A percentile compares a stretch with the other conserved stretches of the same genome.
Evolutionary conservation across 2,113 vertebrate genomes (phyloP).

Genomic region (Rhea americana): DNA sequence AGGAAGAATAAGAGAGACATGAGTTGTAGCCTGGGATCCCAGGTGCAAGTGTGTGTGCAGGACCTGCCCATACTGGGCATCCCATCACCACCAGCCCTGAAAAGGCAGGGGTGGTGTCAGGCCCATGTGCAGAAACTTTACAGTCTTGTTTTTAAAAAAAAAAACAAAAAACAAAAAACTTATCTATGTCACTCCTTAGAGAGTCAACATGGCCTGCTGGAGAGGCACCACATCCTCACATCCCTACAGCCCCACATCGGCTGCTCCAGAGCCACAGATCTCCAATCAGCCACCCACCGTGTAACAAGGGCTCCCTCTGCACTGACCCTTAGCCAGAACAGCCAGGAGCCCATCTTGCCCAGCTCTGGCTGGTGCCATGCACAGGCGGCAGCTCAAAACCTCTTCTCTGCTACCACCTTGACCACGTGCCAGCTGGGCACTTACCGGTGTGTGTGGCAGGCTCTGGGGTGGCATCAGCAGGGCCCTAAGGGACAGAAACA

Average conservation of each 20-base stretch:
- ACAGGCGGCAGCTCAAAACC: background rate
- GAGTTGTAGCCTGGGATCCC: background rate
- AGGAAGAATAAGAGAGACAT: background rate
- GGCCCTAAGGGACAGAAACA: conserved; percentile 46
- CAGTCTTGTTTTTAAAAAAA: background rate
- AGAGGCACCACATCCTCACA: background rate
- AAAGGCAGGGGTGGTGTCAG: background rate
- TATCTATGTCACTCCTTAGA: background rate
- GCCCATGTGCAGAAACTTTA: background rate
- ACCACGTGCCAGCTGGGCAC: background rate
- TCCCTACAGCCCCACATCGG: background rate
- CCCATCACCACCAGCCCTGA: background rate
- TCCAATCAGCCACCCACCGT: background rate
- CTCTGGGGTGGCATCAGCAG: conserved; percentile 39
- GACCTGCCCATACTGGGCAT: background rate
- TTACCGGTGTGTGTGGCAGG: conserved; percentile 14
- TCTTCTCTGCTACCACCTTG: background rate
- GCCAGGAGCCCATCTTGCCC: background rate
- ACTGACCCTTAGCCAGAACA: background rate
- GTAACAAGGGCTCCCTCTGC: too few relatives aligned
- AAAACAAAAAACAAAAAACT: too few relatives aligned
- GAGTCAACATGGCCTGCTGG: background rate
- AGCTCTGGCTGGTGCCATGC: background rate
- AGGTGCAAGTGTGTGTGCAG: background rate
- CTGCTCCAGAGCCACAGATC: background rate